Conservation (phyloP, 2,888 invertebrate species). For the Scaptodrosophila latifasciaeformis region DNA sequence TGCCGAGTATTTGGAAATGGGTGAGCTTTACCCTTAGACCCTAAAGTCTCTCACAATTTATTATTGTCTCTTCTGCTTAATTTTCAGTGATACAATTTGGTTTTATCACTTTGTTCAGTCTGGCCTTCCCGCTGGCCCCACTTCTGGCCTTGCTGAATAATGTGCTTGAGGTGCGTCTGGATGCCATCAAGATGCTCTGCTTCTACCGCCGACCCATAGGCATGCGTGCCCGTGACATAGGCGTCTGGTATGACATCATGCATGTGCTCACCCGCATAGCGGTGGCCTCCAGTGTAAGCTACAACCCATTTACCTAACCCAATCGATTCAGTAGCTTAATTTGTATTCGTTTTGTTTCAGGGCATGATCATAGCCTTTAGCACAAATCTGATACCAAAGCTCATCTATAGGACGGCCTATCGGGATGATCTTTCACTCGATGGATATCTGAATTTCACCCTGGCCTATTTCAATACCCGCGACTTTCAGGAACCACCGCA, state of each 20-base stretch:
- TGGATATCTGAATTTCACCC: conserved; percentile 82
- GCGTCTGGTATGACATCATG: conserved; percentile 86
- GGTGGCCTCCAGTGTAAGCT: conserved; percentile 85
- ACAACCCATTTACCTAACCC: background rate
- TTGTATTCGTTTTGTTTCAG: conserved; percentile 73
- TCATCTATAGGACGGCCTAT: conserved; percentile 79
- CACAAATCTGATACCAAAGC: conserved; percentile 86
- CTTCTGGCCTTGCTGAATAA: conserved; percentile 88
- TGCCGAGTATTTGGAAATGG: conserved; percentile 91
- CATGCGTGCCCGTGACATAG: conserved; percentile 84
- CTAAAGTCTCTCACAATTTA: background rate
- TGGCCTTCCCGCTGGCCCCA: conserved; percentile 90
- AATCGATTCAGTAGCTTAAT: background rate
- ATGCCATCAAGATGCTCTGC: conserved; percentile 87
- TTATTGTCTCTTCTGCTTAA: background rate
- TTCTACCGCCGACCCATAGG: conserved; percentile 85
- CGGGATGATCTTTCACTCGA: conserved; percentile 76
- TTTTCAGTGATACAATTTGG: conserved; percentile 87
- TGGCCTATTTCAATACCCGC: conserved; percentile 80
- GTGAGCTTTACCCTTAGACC: conserved; percentile 74
- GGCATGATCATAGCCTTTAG: conserved; percentile 90
- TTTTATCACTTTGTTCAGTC: conserved; percentile 89
- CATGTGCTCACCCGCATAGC: conserved; percentile 84
- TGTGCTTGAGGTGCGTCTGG: conserved; percentile 87
- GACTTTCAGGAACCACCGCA: conserved; percentile 76